A percentile compares a stretch with the other conserved stretches of the same genome.
Conservation (phyloP, 2,113 vertebrate species). For the Cyprinus carpio region DNA sequence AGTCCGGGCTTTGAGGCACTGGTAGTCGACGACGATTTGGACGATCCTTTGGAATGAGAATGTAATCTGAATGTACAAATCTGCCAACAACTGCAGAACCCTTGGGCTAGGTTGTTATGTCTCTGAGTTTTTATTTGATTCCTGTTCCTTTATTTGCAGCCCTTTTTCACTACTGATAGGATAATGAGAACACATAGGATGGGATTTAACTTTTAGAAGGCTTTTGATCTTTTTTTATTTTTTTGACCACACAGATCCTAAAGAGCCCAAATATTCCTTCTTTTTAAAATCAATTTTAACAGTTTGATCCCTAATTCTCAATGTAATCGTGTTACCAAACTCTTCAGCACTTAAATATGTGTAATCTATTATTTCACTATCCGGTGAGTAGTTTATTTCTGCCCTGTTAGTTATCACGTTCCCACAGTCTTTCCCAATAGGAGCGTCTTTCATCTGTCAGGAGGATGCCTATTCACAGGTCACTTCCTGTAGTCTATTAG, state of each 20-base stretch:
- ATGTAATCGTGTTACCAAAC: not conserved
- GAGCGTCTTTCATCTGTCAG: not conserved
- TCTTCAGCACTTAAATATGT: constrained; percentile 14
- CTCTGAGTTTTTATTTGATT: constrained; percentile 43
- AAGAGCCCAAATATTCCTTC: not conserved
- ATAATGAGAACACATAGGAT: not conserved
- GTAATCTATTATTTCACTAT: not conserved
- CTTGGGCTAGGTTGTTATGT: constrained; percentile 77
- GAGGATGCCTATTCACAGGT: not conserved
- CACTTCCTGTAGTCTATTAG: not conserved
- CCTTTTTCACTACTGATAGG: not conserved
- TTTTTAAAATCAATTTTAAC: not conserved
- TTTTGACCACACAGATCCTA: not conserved
- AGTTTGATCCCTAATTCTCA: not conserved
- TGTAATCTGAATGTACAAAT: not conserved
- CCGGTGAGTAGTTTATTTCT: not conserved
- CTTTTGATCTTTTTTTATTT: no score
- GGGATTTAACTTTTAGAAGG: not conserved
- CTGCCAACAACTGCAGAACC: constrained; percentile 62
- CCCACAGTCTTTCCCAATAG: not conserved
- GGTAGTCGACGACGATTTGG: constrained; percentile 85
- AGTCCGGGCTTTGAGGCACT: constrained; percentile 79
- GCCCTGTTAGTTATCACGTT: constrained; percentile 12
- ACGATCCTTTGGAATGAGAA: constrained; percentile 80
- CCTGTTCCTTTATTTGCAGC: constrained; percentile 8